Percentiles rank a stretch among this genome's conserved stretches.
These are phyloP conservation scores for Noctuana brunneofusca DNA, from an alignment of 2,888 invertebrate species.

Conservation along the genomic window DNA sequence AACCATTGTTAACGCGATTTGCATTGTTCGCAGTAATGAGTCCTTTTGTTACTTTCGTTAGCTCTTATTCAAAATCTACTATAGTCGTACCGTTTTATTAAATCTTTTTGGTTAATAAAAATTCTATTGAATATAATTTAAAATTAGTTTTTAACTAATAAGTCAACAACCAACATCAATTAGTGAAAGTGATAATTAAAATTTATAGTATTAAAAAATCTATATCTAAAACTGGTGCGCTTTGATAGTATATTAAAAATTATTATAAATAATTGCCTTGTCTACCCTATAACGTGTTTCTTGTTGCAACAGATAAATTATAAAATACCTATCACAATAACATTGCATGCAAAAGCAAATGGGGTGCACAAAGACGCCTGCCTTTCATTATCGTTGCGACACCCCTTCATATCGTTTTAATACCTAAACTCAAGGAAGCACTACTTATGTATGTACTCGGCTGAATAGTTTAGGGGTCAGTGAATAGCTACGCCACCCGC, in stretches of 20 bases:
- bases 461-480: constrained; percentile 30
- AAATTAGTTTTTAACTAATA: neutral
- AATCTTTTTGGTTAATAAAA: neutral
- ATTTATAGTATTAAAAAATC: neutral
- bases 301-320: neutral
- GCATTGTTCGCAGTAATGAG: constrained; percentile 31
- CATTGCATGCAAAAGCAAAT: neutral
- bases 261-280: neutral
- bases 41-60: constrained; percentile 23
- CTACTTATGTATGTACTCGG: constrained; percentile 28
- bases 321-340: neutral
- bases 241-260: neutral
- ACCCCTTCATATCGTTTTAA: constrained; percentile 27
- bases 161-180: neutral
- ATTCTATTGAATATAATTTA: neutral
- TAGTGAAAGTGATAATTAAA: neutral
- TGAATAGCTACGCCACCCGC: constrained; percentile 19
- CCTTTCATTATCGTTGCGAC: constrained; percentile 2
- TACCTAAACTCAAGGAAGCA: constrained; percentile 25
- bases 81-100: neutral
- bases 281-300: neutral
- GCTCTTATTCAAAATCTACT: constrained; percentile 5
- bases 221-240: neutral
- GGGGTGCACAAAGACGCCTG: neutral
- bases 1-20: constrained; percentile 17